Evolutionary conservation across 64 coral and sea anemone genomes (phyloP).

Genomic region (Anthopleura sola): DNA sequence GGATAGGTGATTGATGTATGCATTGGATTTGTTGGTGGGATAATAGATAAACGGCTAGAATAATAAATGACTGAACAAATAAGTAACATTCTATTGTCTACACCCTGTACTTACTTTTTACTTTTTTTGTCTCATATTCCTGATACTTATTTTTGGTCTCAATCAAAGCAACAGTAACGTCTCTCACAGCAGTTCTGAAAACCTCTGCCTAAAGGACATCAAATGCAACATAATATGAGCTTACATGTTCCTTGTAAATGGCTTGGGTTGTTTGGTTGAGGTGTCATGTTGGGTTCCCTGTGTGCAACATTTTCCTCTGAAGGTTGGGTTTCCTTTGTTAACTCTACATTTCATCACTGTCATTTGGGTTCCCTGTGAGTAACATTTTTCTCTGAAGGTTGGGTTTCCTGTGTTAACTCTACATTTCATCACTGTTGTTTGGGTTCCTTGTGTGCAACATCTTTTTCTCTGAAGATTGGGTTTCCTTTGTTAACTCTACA

Average conservation of each 20-base stretch:
- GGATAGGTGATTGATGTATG: no score
- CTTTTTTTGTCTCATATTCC: slow-evolving; percentile 25
- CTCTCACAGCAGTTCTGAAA: slow-evolving; percentile 50
- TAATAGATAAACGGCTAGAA: neutral
- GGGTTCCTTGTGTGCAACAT: neutral
- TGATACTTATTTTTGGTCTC: slow-evolving; percentile 59
- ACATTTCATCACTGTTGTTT: no score
- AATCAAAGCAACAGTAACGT: slow-evolving; percentile 52
- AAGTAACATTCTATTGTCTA: no score
- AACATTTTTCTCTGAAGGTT: no score
- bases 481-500: neutral
- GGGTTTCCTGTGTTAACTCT: no score
- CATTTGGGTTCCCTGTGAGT: neutral
- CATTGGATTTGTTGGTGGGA: no score
- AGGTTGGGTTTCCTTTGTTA: neutral
- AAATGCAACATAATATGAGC: slow-evolving; percentile 21
- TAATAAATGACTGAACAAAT: neutral
- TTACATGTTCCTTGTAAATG: neutral
- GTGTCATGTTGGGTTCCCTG: neutral
- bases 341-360: neutral
- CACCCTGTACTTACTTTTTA: slow-evolving; percentile 49
- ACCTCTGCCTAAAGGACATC: slow-evolving; percentile 37
- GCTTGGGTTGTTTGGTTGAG: neutral
- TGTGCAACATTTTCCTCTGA: no score
- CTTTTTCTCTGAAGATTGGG: neutral